Percentiles rank a stretch among this genome's conserved stretches.
Evolutionary conservation across 2,113 vertebrate genomes (phyloP).

Genomic region (Mesocricetus auratus): DNA sequence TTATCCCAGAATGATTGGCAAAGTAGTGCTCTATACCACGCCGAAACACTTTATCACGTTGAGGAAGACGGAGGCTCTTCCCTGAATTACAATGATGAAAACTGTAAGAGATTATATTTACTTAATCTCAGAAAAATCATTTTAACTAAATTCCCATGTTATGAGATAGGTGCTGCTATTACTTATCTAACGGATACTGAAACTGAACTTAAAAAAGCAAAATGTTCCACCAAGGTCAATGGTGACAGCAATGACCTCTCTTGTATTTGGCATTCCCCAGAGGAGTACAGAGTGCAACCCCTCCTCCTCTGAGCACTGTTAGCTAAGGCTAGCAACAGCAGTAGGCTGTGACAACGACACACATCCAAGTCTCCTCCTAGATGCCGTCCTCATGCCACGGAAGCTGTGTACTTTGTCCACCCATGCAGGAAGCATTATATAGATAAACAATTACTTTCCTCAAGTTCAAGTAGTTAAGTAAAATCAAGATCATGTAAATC

Average conservation of each 20-base stretch:
- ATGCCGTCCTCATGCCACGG: neutral
- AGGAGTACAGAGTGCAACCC: neutral
- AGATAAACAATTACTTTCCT: conserved; percentile 1
- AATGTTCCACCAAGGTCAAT: neutral
- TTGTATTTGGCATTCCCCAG: neutral
- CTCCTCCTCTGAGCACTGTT: neutral
- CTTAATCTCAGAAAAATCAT: neutral
- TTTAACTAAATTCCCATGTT: neutral
- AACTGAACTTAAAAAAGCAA: conserved; percentile 6
- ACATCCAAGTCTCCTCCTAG: neutral
- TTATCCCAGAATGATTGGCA: neutral
- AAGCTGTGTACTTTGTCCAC: neutral
- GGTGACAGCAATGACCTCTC: neutral
- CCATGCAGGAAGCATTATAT: neutral
- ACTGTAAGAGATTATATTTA: neutral
- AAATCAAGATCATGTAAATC: neutral
- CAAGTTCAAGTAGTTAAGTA: neutral
- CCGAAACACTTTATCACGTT: neutral
- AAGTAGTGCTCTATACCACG: neutral
- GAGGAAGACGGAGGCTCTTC: neutral
- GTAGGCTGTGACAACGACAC: accelerated
- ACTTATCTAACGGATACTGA: neutral
- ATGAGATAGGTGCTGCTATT: neutral
- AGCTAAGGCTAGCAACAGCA: neutral
- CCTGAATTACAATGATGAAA: neutral